phyloP scores from a whole-genome alignment of 2,888 invertebrate species.

The Phlogophora meticulosa region DNA sequence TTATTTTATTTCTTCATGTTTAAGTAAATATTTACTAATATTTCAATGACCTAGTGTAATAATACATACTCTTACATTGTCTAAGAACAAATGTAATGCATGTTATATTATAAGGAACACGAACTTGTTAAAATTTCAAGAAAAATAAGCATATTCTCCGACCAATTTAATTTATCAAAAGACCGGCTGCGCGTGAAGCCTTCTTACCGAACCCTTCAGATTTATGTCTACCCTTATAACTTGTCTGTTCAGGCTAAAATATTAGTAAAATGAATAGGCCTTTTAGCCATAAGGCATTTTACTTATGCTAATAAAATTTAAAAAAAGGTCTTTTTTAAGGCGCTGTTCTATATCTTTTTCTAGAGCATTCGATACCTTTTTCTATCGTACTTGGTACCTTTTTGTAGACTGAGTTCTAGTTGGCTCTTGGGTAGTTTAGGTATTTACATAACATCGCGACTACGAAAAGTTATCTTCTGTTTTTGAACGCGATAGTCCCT shows the following conservation, averaged over 20 bases:
- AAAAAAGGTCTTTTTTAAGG: slow-evolving; percentile 9
- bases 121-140: neutral
- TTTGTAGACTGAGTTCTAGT: neutral
- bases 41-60: too few relatives aligned
- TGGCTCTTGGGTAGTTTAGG: neutral
- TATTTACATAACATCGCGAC: neutral
- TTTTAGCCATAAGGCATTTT: neutral
- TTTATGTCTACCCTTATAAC: slow-evolving; percentile 28
- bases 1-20: too few relatives aligned
- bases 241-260: slow-evolving; percentile 28
- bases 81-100: too few relatives aligned
- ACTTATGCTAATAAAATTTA: slow-evolving; percentile 32
- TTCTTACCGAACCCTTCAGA: slow-evolving; percentile 17
- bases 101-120: too few relatives aligned
- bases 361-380: slow-evolving; percentile 18
- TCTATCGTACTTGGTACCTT: neutral
- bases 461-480: neutral
- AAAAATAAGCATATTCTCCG: neutral
- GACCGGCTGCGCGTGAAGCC: neutral
- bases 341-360: too few relatives aligned
- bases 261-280: slow-evolving; percentile 33
- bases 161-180: slow-evolving; percentile 37
- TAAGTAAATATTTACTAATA: too few relatives aligned
- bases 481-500: neutral
- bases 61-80: too few relatives aligned